Evolutionary conservation across 2,797 vertebrate genomes (phyloP).

Genomic region (Emys orbicularis): DNA sequence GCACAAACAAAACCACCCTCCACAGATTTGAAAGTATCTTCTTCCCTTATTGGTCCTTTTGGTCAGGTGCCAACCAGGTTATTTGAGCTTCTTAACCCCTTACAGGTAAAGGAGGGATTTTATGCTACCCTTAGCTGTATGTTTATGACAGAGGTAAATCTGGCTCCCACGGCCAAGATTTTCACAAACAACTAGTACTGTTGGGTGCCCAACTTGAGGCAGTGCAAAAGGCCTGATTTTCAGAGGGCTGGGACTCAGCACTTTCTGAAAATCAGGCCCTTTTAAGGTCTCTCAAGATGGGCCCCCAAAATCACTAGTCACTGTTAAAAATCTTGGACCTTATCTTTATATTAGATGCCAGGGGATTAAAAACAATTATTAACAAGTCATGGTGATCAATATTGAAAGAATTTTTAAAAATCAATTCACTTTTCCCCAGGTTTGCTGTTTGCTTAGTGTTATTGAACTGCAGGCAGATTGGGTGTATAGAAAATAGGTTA

Average conservation of each 20-base stretch:
- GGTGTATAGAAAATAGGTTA: slow-evolving; percentile 7
- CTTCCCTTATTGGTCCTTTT: too few species aligned
- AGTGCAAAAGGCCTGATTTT: neutral
- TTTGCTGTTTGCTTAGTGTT: neutral
- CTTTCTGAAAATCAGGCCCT: neutral
- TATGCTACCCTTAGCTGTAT: too few species aligned
- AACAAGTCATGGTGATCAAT: neutral
- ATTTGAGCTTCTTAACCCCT: too few species aligned
- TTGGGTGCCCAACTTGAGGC: neutral
- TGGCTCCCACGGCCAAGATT: neutral
- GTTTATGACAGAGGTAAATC: neutral
- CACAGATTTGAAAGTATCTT: too few species aligned
- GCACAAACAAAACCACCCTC: too few species aligned
- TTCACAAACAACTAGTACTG: neutral
- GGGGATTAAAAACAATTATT: neutral
- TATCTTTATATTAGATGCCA: neutral
- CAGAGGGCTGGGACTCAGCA: neutral
- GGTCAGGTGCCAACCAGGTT: too few species aligned
- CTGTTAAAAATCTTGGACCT: neutral
- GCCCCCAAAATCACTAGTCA: neutral
- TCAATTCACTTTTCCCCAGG: accelerated
- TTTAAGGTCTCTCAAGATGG: neutral
- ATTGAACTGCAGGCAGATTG: neutral
- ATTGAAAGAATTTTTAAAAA: neutral
- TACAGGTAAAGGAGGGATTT: too few species aligned